Evolutionary conservation across 2,113 vertebrate genomes (phyloP).

Genomic region (Sminthopsis crassicaudata): DNA sequence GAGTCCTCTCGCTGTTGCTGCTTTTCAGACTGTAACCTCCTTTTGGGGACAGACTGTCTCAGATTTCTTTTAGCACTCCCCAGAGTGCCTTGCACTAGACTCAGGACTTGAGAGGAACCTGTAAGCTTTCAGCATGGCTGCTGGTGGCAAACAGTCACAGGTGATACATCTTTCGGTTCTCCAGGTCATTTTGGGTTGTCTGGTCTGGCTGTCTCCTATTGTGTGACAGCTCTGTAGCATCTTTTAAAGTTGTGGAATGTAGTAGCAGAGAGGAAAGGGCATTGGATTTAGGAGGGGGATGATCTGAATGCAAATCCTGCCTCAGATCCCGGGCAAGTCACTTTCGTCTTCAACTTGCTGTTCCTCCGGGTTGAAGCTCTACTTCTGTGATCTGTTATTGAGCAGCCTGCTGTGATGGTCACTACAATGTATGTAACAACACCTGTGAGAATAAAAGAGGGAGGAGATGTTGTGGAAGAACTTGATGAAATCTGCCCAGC

Average conservation of each 20-base stretch:
- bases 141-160: not conserved
- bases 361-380: not conserved
- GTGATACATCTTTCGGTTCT: not conserved
- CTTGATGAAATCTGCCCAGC: not conserved
- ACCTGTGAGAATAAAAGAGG: not conserved
- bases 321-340: not conserved
- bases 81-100: not conserved
- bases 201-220: not conserved
- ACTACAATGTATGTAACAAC: not conserved
- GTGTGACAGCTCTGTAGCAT: not conserved
- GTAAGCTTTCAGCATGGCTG: not conserved
- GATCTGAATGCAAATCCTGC: not conserved
- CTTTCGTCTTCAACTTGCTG: not conserved
- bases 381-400: not conserved
- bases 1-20: not conserved
- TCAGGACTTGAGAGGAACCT: not conserved
- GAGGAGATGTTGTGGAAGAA: not conserved
- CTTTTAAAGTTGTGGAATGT: not conserved
- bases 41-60: not conserved
- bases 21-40: not conserved
- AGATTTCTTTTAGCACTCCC: not conserved
- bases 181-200: not conserved
- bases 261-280: not conserved
- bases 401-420: not conserved
- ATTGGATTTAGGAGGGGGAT: not conserved